Percentiles rank a stretch among this genome's conserved stretches.
Evolutionary conservation across 2,113 vertebrate species (phyloP).

Genomic region (Etheostoma spectabile): DNA sequence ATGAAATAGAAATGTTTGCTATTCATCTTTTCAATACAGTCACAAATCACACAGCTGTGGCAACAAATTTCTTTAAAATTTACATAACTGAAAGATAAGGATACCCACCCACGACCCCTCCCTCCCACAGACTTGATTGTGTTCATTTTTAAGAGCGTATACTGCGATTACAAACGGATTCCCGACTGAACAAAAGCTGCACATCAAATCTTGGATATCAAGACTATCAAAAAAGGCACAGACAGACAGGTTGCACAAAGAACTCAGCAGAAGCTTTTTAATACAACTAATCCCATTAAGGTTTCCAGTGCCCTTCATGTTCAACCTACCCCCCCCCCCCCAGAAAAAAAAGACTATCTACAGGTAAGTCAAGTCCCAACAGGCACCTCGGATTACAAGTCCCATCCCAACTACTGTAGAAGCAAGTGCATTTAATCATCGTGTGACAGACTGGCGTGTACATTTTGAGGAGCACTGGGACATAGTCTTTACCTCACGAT

Average conservation of each 20-base stretch:
- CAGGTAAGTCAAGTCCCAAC: slow-evolving; percentile 71
- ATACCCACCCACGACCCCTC: slow-evolving; percentile 25
- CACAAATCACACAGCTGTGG: slow-evolving; percentile 83
- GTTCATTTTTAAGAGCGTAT: slow-evolving; percentile 78
- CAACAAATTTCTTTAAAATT: slow-evolving; percentile 78
- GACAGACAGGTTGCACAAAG: slow-evolving; percentile 84
- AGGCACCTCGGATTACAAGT: slow-evolving; percentile 75
- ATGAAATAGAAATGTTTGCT: slow-evolving; percentile 72
- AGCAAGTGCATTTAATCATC: slow-evolving; percentile 69
- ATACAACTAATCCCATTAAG: slow-evolving; percentile 78
- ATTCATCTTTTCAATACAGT: slow-evolving; percentile 80
- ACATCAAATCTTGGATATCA: slow-evolving; percentile 83
- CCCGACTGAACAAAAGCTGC: slow-evolving; percentile 84
- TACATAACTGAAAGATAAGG: slow-evolving; percentile 77
- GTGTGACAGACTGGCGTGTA: slow-evolving; percentile 38
- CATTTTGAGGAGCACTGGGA: slow-evolving; percentile 31
- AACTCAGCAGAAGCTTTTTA: slow-evolving; percentile 84
- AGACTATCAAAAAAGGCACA: slow-evolving; percentile 87
- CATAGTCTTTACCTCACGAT: not conserved
- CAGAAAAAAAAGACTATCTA: slow-evolving; percentile 54
- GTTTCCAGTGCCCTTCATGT: slow-evolving; percentile 72
- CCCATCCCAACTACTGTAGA: slow-evolving; percentile 58
- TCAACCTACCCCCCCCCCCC: not conserved
- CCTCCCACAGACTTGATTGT: slow-evolving; percentile 66
- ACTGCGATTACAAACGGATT: slow-evolving; percentile 79